Evolutionary conservation across 1,140 invertebrate species (phyloP), one percentile per base, ranked within the genome.

Genomic region (Drosophila sp.): DNA sequence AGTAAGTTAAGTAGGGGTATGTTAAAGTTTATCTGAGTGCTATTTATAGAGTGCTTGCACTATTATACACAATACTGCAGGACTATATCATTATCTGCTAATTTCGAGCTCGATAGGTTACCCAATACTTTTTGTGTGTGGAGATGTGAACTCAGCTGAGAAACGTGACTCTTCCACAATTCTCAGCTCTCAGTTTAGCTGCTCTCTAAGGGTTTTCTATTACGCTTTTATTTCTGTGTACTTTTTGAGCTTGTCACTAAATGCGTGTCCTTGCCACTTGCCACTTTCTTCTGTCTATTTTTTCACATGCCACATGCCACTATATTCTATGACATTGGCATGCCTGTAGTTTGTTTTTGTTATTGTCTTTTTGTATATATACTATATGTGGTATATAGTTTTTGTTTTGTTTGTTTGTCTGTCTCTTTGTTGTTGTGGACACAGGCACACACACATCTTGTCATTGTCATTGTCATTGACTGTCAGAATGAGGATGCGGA

Each of bases 231-330:
- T 66, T 65, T 72, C 18, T 72, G 14, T 66, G 13, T 72, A 18
- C n/a, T 51, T 64, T 56, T 40, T 46, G 41, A 50, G 61, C 70
- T 59, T 72, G 70, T 72, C 70, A 72, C 70, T 53, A 59, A 72
- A 72, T 72, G 70, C 64, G 71, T 73, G 71, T 73, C 70, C 70
- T 72, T 72, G 70, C 57, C 59, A 65, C 53, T 51, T 63, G 59
- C 63, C 62, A 64, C 63, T 43, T 69, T n/a, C n/a, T n/a, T n/a
- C n/a, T n/a, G n/a, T n/a, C n/a, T n/a, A n/a, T n/a, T n/a, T n/a
- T n/a, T n/a, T n/a, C n/a, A n/a, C n/a, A n/a, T n/a, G 58, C 66
- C 65, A 69, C 64, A 45, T 54, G 50, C 62, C 40, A 58, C 57
- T 61, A 59, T 32, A 59, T 72, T 67, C 70, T 59, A 38, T 66